Conservation (phyloP, 2,113 vertebrate genomes). For the Solea solea region DNA sequence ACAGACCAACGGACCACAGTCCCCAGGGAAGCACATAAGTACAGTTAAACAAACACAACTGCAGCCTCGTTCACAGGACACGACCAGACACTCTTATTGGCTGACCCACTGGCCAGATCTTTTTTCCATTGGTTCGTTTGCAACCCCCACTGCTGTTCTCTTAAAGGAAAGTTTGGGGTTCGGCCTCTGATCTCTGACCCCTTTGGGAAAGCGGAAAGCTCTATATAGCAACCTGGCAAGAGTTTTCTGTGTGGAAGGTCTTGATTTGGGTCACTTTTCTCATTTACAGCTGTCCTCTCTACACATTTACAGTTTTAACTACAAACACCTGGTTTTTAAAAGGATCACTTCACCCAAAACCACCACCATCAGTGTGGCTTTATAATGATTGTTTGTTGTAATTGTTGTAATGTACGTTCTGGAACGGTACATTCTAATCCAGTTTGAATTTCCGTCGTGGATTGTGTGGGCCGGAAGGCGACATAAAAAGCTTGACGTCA, state of each 20-base stretch:
- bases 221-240: conserved; percentile 22
- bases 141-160: conserved; percentile 33
- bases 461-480: no score
- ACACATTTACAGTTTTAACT: background rate
- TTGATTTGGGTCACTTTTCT: conserved; percentile 40
- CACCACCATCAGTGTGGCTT: background rate
- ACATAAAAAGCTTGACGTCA: no score
- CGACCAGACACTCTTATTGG: conserved; percentile 51
- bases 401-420: no score
- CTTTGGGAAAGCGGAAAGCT: conserved; percentile 42
- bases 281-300: conserved; percentile 24
- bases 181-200: conserved; percentile 69
- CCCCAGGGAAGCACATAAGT: conserved; percentile 47
- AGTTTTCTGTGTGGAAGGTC: conserved; percentile 45
- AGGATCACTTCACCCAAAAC: background rate
- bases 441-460: no score
- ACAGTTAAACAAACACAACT: conserved; percentile 67
- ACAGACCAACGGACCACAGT: conserved; percentile 33
- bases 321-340: conserved; percentile 7
- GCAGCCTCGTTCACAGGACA: conserved; percentile 62
- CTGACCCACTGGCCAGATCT: conserved; percentile 19
- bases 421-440: no score
- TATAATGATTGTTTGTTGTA: background rate
- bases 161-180: conserved; percentile 48
- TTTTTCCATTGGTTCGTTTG: conserved; percentile 8